Percentiles rank a stretch among this genome's conserved stretches.
These are phyloP conservation scores for Cavia porcellus DNA, from an alignment of 2,113 vertebrate species.

Conservation along the genomic window DNA sequence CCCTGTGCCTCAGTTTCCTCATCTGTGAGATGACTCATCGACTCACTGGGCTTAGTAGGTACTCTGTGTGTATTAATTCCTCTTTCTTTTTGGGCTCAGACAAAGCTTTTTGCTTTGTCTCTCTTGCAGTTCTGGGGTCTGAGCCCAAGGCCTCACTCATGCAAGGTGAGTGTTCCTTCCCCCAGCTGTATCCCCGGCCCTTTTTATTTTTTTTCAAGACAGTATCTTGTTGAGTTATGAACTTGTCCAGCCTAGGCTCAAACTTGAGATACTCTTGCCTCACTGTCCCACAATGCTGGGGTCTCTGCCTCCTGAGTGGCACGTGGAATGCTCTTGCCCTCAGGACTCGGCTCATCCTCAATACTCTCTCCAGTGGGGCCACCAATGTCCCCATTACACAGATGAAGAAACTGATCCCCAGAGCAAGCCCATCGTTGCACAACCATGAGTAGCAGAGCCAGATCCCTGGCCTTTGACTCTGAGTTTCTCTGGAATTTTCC, in stretches of 20 bases:
- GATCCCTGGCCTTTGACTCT: background rate
- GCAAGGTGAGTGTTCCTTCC: background rate
- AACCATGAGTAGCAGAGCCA: conserved; percentile 31
- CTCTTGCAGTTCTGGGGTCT: background rate
- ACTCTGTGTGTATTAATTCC: background rate
- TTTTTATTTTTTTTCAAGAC: background rate
- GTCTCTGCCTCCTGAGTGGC: background rate
- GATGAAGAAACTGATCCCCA: conserved; percentile 68
- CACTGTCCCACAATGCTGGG: background rate
- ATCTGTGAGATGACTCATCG: background rate
- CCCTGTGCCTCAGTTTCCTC: conserved; percentile 42
- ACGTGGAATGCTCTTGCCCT: background rate
- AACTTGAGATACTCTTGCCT: background rate
- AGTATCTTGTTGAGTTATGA: background rate
- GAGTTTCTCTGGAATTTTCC: conserved; percentile 50
- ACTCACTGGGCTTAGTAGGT: background rate
- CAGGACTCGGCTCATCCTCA: conserved; percentile 1
- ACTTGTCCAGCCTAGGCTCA: background rate
- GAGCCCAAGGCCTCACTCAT: background rate
- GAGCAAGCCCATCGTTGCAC: conserved; percentile 50
- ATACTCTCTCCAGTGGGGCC: conserved; percentile 42
- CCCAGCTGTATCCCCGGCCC: background rate
- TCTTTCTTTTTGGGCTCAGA: background rate
- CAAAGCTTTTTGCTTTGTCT: background rate
- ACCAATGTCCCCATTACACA: conserved; percentile 68